Evolutionary conservation across 2,113 vertebrate species (phyloP).

Genomic region (Vulpes vulpes): DNA sequence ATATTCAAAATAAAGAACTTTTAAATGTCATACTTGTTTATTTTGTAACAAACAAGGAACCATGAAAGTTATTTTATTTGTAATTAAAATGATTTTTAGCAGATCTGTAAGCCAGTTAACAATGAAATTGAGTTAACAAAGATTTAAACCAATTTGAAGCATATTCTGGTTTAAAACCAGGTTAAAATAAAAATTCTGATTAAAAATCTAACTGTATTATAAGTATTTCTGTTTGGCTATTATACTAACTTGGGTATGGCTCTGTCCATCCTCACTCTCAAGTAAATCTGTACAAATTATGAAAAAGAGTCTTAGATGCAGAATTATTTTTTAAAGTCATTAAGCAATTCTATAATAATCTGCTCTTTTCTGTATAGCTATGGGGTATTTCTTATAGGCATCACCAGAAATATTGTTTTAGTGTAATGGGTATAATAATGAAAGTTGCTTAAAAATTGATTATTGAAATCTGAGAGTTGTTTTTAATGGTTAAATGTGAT

Average conservation of each 20-base stretch:
- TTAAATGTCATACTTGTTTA: background rate
- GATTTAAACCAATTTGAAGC: slow-evolving; percentile 30
- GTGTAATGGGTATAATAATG: slow-evolving; percentile 9
- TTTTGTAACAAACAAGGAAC: background rate
- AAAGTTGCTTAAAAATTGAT: slow-evolving; percentile 34
- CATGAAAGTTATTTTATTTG: slow-evolving; percentile 44
- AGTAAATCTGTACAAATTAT: slow-evolving; percentile 45
- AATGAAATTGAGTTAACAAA: slow-evolving; percentile 48
- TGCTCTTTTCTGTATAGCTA: background rate
- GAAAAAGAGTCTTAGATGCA: slow-evolving; percentile 18
- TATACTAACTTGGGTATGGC: background rate
- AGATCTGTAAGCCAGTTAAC: slow-evolving; percentile 22
- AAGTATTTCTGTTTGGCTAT: background rate
- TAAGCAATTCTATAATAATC: slow-evolving; percentile 41
- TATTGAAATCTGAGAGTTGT: slow-evolving; percentile 24
- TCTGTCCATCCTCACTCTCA: background rate
- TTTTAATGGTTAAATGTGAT: slow-evolving; percentile 44
- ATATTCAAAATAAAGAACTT: slow-evolving; percentile 38
- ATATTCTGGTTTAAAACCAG: slow-evolving; percentile 29
- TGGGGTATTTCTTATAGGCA: background rate
- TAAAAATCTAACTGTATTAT: background rate
- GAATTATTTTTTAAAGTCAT: slow-evolving; percentile 36
- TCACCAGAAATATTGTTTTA: slow-evolving; percentile 53
- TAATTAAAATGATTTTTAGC: slow-evolving; percentile 62
- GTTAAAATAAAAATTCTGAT: background rate